Conservation (phyloP, 1,140 invertebrate genomes). For the Pseudomyrmex gracilis region DNA sequence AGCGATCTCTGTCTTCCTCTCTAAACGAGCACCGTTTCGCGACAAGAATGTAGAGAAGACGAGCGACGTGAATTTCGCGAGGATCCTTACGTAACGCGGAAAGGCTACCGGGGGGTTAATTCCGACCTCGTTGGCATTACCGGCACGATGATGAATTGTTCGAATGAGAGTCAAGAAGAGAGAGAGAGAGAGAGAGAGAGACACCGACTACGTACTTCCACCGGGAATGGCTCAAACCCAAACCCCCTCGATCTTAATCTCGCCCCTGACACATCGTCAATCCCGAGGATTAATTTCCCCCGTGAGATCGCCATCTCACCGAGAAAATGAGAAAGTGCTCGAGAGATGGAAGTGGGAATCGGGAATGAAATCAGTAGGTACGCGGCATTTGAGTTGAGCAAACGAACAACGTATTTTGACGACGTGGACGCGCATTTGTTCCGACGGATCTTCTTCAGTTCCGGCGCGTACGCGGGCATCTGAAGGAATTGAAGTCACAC, state of each 20-base stretch:
- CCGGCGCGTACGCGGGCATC: too few species aligned
- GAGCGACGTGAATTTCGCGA: not conserved
- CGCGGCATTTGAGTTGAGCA: not conserved
- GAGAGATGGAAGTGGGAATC: not conserved
- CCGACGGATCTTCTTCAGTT: too few species aligned
- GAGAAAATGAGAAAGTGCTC: not conserved
- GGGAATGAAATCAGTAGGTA: not conserved
- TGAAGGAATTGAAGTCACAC: not conserved
- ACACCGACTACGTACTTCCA: not conserved
- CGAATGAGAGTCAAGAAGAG: not conserved
- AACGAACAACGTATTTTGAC: too few species aligned
- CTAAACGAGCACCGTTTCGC: too few species aligned
- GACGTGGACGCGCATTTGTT: too few species aligned
- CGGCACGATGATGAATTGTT: slow-evolving; percentile 25
- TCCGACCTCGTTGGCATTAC: not conserved
- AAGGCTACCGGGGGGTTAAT: slow-evolving; percentile 5
- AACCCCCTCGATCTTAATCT: slow-evolving; percentile 1
- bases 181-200: not conserved
- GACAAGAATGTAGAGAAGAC: too few species aligned
- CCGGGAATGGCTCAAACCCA: not conserved
- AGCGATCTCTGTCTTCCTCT: slow-evolving; percentile 1
- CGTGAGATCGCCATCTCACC: not conserved
- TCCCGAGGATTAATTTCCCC: slow-evolving; percentile 1
- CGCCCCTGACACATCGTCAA: not conserved
- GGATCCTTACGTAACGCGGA: slow-evolving; percentile 16